Evolutionary conservation across 1,140 invertebrate species (phyloP), one percentile per base, ranked within the genome.

Genomic region (Drosophila pectinifera): DNA sequence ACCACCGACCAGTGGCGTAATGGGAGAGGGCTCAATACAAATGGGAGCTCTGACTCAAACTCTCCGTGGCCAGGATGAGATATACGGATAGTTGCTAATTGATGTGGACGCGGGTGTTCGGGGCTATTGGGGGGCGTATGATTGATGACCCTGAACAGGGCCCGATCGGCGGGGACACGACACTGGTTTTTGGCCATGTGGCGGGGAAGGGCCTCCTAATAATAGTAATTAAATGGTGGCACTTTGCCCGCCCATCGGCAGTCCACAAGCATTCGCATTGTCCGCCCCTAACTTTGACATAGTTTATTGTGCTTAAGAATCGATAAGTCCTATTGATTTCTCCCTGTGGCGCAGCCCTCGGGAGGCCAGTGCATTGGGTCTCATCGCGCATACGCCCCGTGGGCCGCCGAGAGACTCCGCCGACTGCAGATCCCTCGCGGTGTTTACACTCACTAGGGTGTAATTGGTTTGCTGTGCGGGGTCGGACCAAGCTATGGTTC

Each of bases 201-300:
- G 31, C 31, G 22, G 22, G 22, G 45, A 56, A 61, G 39, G 34
- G 20, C 68, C 36, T 31, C 42, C 68, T 79, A 83, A 89, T 73
- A 80, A 69, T 83, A 63, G 78, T 83, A 77, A 89, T 88, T 83
- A 88, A 89, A 73, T 63, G 59, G 26, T 51, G 49, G 69, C 51
- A 73, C 61, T 59, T 38, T 69, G 51, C 69, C 63, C 74, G 75
- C 56, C 73, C 62, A 77, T 39, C 20, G 6, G n/a, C 16, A 70
- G 48, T 70, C 48, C 53, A 69, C 57, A 57, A 78, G 36, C 80
- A 72, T 84, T 86, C 63, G 72, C 70, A 88, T 88, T 76, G 75
- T 58, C 69, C 31, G 79, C 55, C 75, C 75, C 51, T 89, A 89
- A 79, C 83, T 84, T 89, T 89, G 84, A 88, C 84, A 88, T 80